Evolutionary conservation across 1,140 invertebrate genomes (phyloP).

Genomic region (Drosophila sp.): DNA sequence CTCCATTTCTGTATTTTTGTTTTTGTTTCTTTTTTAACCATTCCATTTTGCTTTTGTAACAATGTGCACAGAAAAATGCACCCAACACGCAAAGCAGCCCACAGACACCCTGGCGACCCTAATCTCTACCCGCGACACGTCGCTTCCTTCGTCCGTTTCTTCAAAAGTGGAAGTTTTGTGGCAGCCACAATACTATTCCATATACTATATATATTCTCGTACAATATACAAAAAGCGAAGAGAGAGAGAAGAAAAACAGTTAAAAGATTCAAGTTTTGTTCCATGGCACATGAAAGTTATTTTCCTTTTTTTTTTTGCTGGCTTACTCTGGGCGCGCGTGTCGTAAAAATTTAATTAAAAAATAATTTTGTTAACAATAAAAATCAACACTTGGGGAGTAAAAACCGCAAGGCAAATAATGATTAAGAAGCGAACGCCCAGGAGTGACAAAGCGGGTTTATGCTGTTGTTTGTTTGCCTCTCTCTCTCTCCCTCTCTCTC

Average conservation of each 20-base stretch:
- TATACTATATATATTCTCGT: neutral
- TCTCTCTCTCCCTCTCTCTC: no score
- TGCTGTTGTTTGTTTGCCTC: neutral
- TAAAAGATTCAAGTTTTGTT: constrained; percentile 35
- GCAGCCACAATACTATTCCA: constrained; percentile 9
- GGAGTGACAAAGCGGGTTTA: constrained; percentile 38
- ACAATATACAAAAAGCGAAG: neutral
- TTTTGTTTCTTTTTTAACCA: constrained; percentile 16
- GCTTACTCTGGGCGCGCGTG: constrained; percentile 39
- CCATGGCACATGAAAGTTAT: constrained; percentile 31
- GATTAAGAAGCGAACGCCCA: constrained; percentile 67
- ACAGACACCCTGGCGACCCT: constrained; percentile 32
- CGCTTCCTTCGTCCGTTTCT: constrained; percentile 3
- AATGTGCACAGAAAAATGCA: constrained; percentile 57
- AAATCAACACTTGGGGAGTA: constrained; percentile 65
- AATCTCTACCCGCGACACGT: constrained; percentile 3
- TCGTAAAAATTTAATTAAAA: constrained; percentile 81
- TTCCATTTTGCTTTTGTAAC: constrained; percentile 32
- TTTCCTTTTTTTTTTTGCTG: constrained; percentile 13
- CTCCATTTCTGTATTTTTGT: constrained; percentile 12
- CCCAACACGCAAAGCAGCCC: constrained; percentile 60
- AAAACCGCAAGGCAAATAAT: constrained; percentile 61
- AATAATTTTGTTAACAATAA: constrained; percentile 74
- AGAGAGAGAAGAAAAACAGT: constrained; percentile 8
- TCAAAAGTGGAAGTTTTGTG: constrained; percentile 18